Evolutionary conservation across 2,797 vertebrate species (phyloP).

Genomic region (Rhynchotus rufescens): DNA sequence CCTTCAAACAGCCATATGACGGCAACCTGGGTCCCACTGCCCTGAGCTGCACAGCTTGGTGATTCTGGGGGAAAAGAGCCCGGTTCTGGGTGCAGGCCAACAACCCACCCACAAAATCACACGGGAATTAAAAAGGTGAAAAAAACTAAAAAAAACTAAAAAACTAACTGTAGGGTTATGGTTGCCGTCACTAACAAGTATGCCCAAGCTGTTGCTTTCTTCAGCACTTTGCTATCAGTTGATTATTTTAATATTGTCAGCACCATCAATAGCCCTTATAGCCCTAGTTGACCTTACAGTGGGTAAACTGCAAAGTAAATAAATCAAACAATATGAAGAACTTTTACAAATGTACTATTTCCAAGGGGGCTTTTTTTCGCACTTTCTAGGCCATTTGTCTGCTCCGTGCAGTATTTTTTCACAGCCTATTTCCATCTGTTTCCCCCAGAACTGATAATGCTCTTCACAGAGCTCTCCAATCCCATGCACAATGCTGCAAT

Average conservation of each 20-base stretch:
- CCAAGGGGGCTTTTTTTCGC: not conserved
- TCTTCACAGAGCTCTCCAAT: not conserved
- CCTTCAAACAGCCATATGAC: not conserved
- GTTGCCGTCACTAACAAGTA: not conserved
- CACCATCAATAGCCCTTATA: not conserved
- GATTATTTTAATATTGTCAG: not conserved
- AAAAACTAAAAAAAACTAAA: accelerated
- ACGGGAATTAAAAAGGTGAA: not conserved
- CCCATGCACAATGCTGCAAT: accelerated
- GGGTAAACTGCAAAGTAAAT: conserved; percentile 27
- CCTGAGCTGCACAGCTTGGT: not conserved
- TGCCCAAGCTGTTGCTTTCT: not conserved
- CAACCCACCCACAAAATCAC: not conserved
- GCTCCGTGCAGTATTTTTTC: conserved; percentile 32
- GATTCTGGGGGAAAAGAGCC: not conserved
- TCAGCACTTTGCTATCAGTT: not conserved
- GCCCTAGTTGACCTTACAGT: not conserved
- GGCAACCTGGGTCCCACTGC: not conserved
- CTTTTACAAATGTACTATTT: not conserved
- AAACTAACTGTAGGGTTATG: not conserved
- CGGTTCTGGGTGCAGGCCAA: not conserved
- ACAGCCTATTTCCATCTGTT: conserved; percentile 55
- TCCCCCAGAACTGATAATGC: not conserved
- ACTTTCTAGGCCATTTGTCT: conserved; percentile 51
- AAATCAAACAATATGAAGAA: conserved; percentile 49